A percentile compares a stretch with the other conserved stretches of the same genome.
Evolutionary conservation across 2,113 vertebrate genomes (phyloP).

Genomic region (Zootoca vivipara): DNA sequence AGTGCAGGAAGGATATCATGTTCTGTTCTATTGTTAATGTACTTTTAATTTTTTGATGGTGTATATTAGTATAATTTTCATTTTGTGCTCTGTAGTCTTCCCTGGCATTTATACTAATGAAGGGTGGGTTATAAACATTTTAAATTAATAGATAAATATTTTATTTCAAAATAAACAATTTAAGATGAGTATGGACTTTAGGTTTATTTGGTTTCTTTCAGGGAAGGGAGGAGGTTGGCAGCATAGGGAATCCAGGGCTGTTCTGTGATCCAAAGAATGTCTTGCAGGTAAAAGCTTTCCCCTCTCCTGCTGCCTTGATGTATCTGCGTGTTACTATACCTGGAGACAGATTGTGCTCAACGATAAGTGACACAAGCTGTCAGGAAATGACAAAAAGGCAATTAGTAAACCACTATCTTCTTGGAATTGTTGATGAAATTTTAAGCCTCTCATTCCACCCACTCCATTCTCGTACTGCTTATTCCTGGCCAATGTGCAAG

Average conservation of each 20-base stretch:
- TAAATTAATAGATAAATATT: too few relatives aligned
- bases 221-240: neutral
- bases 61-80: too few relatives aligned
- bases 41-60: too few relatives aligned
- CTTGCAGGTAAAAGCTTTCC: neutral
- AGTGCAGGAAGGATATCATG: neutral
- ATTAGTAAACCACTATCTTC: slow-evolving; percentile 65
- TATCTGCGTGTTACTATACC: slow-evolving; percentile 31
- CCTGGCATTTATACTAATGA: too few relatives aligned
- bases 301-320: neutral
- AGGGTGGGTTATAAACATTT: too few relatives aligned
- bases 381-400: slow-evolving; percentile 53
- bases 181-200: neutral
- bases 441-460: slow-evolving; percentile 23
- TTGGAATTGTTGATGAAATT: slow-evolving; percentile 61
- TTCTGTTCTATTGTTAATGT: too few relatives aligned
- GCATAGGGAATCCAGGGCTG: neutral
- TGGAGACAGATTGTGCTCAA: slow-evolving; percentile 42
- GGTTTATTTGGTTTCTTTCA: neutral
- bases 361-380: slow-evolving; percentile 42
- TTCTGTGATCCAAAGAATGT: neutral
- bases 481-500: slow-evolving; percentile 57
- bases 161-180: neutral
- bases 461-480: slow-evolving; percentile 16
- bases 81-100: too few relatives aligned